Evolutionary conservation across 2,797 vertebrate species (phyloP), one percentile per base, ranked within the genome.

Genomic region (Toxotes lorentzi): DNA sequence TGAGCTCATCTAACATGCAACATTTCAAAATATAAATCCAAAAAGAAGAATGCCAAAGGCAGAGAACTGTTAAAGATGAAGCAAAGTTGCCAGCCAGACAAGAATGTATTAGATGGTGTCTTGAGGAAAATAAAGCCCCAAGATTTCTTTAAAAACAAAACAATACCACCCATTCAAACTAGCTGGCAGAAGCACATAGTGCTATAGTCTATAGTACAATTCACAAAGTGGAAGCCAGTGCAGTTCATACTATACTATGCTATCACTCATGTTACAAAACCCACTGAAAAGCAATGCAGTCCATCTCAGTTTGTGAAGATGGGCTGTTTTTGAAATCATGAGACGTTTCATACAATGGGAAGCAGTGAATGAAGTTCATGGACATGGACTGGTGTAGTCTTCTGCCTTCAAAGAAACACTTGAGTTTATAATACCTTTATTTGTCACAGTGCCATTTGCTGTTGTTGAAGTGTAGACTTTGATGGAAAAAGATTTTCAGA

Each of bases 31-130:
- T 73, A 51, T 10, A 12, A 71, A 66, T 83, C 58, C 62, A 60
- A 69, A 54, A 58, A 57, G 59, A 78, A 61, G 7, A 67, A 23
- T 47, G 43, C 69, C 48, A 71, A 66, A 75, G 40, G 68, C 17
- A 45, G n/a, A 60, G 21, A 70, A 65, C 43, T 83, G 67, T 45
- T 72, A 70, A 79, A 74, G 57, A 85, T 68, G 47, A 82, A 78
- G 75, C 72, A 53, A 72, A 79, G 4, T 13, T 59, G 58, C 59
- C 45, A 40, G 61, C 76, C 71, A 79, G 53, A 70, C 81, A 85
- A 79, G 60, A 61, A 73, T 67, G 48, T 32, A 77, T 81, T 79
- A 79, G 68, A 81, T 90, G 47, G 60, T 67, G 50, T 86, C 76
- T 76, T 86, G 34, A 50, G 65, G 51, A 67, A 78, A 76, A 82